A percentile compares a stretch with the other conserved stretches of the same genome.
These are phyloP conservation scores for Apamea sordens DNA, from an alignment of 2,888 invertebrate genomes.

Conservation along the genomic window DNA sequence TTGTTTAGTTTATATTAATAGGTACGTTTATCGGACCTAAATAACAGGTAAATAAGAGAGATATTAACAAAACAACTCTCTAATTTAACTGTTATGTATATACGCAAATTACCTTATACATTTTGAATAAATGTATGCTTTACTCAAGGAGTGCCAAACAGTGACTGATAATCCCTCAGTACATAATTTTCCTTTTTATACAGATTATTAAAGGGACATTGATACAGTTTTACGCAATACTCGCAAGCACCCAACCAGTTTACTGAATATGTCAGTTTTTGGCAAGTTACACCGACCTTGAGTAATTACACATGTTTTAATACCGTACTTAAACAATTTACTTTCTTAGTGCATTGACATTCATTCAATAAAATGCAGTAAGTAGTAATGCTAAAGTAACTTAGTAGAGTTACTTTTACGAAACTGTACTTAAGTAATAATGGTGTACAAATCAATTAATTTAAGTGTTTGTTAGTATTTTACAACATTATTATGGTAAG, in stretches of 20 bases:
- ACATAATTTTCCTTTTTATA: conserved; percentile 51
- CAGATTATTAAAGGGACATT: conserved; percentile 11
- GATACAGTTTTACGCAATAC: conserved; percentile 24
- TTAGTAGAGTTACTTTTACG: no score
- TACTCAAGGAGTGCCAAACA: conserved; percentile 9
- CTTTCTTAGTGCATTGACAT: conserved; percentile 19
- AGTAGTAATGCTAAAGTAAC: no score
- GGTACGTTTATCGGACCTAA: background rate
- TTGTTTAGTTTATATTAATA: background rate
- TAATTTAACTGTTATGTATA: no score
- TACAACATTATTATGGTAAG: no score
- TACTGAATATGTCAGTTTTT: conserved; percentile 13
- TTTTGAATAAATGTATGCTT: conserved; percentile 35
- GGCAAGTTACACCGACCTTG: conserved; percentile 16
- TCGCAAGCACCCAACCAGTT: conserved; percentile 1
- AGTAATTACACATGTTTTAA: conserved; percentile 14
- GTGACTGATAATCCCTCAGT: conserved; percentile 42
- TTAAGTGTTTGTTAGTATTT: background rate
- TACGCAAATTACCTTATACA: conserved; percentile 48
- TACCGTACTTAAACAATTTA: background rate
- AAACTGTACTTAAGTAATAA: background rate
- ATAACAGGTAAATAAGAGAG: background rate
- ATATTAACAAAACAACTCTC: no score
- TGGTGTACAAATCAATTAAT: background rate
- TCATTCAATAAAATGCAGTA: background rate